These are phyloP conservation scores for Tethea ocularis DNA, from an alignment of 2,888 invertebrate genomes.

Conservation along the genomic window DNA sequence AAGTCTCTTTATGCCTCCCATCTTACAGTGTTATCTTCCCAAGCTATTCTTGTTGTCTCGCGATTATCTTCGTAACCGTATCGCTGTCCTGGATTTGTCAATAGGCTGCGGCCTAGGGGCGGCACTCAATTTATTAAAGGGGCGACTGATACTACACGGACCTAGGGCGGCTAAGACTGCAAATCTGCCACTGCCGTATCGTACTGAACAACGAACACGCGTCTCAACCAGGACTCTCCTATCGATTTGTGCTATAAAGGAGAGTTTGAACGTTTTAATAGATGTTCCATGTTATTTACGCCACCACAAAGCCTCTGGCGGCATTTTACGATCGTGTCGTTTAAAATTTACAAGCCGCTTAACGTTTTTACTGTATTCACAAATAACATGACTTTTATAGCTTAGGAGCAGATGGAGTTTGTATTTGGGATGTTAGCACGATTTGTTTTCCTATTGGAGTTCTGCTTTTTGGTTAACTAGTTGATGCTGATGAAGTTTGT, in stretches of 20 bases:
- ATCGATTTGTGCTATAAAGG: slow-evolving; percentile 65
- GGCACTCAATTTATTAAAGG: too few relatives aligned
- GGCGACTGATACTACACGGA: too few relatives aligned
- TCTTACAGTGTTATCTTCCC: too few relatives aligned
- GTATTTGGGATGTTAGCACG: not conserved
- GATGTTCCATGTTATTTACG: slow-evolving; percentile 47
- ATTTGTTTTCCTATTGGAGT: not conserved
- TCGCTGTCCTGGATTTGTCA: too few relatives aligned
- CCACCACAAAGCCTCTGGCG: slow-evolving; percentile 32
- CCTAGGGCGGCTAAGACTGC: too few relatives aligned
- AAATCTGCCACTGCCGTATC: too few relatives aligned
- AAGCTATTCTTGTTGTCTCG: not conserved
- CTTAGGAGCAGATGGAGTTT: not conserved
- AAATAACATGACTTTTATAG: slow-evolving; percentile 19
- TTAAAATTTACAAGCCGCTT: slow-evolving; percentile 47
- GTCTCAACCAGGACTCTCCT: slow-evolving; percentile 44
- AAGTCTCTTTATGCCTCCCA: too few relatives aligned
- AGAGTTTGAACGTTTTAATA: slow-evolving; percentile 51
- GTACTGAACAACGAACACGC: slow-evolving; percentile 28
- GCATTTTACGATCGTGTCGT: slow-evolving; percentile 39
- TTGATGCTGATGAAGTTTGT: not conserved
- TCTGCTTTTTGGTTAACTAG: not conserved
- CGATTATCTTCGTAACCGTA: slow-evolving; percentile 12
- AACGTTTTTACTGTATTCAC: slow-evolving; percentile 48
- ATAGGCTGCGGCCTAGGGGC: too few relatives aligned